Evolutionary conservation across 2,888 invertebrate species (phyloP).

Genomic region (Volucella zonaria): DNA sequence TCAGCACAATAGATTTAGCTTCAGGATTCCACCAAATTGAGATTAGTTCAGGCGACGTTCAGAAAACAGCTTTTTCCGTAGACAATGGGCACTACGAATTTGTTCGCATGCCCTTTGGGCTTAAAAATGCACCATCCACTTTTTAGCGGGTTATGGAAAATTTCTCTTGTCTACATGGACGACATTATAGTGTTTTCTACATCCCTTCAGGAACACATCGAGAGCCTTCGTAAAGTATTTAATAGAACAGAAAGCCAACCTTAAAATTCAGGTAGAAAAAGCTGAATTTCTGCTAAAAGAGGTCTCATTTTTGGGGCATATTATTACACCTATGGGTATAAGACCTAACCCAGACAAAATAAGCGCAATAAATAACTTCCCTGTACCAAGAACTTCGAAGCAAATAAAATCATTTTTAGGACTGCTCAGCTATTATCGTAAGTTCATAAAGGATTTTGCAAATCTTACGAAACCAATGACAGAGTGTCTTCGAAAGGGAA

Average conservation of each 20-base stretch:
- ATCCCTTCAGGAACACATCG: conserved; percentile 24
- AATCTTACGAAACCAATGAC: conserved; percentile 17
- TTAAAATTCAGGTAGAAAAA: conserved; percentile 23
- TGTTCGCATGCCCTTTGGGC: no score
- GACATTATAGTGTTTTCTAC: conserved; percentile 21
- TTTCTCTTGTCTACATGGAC: conserved; percentile 4
- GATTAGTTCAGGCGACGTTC: no score
- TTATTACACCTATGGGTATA: conserved; percentile 5
- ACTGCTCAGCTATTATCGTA: conserved; percentile 19
- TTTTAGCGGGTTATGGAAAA: background rate
- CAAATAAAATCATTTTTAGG: conserved; percentile 26
- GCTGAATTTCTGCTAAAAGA: conserved; percentile 26
- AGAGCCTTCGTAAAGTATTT: conserved; percentile 11
- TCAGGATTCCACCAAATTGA: background rate
- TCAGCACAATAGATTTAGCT: background rate
- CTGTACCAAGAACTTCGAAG: conserved; percentile 14
- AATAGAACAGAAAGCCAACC: background rate
- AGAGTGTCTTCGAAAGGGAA: conserved; percentile 12
- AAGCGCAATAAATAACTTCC: conserved; percentile 25
- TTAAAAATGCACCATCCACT: no score
- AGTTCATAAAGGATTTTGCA: conserved; percentile 29
- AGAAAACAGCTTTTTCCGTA: no score
- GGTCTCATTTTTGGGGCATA: conserved; percentile 24
- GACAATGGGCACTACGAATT: no score
- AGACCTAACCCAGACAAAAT: conserved; percentile 36